Percentiles rank a stretch among this genome's conserved stretches.
Evolutionary conservation across 2,888 invertebrate species (phyloP).

Genomic region (Zelleria hepariella): DNA sequence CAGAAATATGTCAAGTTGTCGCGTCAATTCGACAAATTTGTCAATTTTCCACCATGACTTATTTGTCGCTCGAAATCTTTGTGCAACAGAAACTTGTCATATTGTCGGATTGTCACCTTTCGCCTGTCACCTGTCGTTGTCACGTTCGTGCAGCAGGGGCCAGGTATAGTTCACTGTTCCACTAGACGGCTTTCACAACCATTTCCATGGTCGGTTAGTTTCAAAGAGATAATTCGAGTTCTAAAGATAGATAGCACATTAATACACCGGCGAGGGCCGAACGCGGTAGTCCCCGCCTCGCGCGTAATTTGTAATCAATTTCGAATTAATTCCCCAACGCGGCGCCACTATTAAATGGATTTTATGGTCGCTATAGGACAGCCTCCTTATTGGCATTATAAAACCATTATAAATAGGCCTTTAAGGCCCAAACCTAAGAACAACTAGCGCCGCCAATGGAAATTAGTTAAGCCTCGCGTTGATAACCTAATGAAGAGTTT

Average conservation of each 20-base stretch:
- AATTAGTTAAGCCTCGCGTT: too few species aligned
- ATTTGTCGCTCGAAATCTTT: too few species aligned
- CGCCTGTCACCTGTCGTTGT: too few species aligned
- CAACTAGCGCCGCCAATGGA: too few species aligned
- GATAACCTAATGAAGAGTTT: too few species aligned
- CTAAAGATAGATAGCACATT: neutral
- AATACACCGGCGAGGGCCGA: neutral
- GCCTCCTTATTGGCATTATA: neutral
- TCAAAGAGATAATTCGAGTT: neutral
- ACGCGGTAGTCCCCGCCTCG: neutral
- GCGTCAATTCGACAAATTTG: too few species aligned
- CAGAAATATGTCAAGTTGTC: too few species aligned
- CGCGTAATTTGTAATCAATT: neutral
- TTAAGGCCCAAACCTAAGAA: too few species aligned
- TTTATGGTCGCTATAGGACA: neutral
- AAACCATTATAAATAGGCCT: neutral
- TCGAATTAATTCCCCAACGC: neutral
- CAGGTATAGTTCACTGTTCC: neutral
- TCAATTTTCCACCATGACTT: too few species aligned
- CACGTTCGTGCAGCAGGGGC: too few species aligned
- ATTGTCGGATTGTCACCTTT: too few species aligned
- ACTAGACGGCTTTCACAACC: neutral
- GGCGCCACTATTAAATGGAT: neutral
- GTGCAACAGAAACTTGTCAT: too few species aligned
- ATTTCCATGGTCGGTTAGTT: neutral